Conservation (phyloP, 2,888 invertebrate genomes). For the Kuschelorhynchus macadamiae region DNA sequence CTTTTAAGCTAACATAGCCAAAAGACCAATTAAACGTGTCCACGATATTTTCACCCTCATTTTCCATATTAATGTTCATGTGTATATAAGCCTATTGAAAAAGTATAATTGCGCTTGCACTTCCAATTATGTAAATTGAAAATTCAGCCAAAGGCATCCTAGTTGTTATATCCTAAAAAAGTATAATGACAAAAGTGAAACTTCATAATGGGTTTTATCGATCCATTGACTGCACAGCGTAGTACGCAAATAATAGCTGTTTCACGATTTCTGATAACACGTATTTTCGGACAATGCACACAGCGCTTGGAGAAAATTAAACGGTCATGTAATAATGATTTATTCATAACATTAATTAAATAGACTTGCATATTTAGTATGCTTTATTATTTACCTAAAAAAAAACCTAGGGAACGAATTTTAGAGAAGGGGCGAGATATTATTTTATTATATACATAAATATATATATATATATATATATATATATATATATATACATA, state of each 20-base stretch:
- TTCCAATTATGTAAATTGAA: constrained; percentile 23
- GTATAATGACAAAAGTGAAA: constrained; percentile 8
- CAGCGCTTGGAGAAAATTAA: not conserved
- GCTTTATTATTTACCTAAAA: too few species aligned
- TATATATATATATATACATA: too few species aligned
- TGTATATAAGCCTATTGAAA: constrained; percentile 23
- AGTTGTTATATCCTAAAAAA: constrained; percentile 5
- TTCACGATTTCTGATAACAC: not conserved
- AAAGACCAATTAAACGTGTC: too few species aligned
- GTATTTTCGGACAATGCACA: not conserved
- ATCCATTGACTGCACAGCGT: not conserved
- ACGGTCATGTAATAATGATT: not conserved
- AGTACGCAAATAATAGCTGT: constrained; percentile 5
- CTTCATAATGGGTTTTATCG: constrained; percentile 12
- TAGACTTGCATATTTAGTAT: too few species aligned
- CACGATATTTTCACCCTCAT: too few species aligned
- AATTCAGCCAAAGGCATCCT: constrained; percentile 16
- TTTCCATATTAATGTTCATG: not conserved
- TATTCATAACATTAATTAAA: too few species aligned
- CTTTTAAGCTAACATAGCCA: too few species aligned
- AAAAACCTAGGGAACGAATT: too few species aligned
- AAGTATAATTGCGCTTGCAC: constrained; percentile 20
- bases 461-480: too few species aligned
- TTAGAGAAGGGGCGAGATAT: too few species aligned
- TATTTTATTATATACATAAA: too few species aligned